A percentile compares a stretch with the other conserved stretches of the same genome.
phyloP scores from a whole-genome alignment of 2,888 invertebrate species.

The Synergus gifuensis region DNA sequence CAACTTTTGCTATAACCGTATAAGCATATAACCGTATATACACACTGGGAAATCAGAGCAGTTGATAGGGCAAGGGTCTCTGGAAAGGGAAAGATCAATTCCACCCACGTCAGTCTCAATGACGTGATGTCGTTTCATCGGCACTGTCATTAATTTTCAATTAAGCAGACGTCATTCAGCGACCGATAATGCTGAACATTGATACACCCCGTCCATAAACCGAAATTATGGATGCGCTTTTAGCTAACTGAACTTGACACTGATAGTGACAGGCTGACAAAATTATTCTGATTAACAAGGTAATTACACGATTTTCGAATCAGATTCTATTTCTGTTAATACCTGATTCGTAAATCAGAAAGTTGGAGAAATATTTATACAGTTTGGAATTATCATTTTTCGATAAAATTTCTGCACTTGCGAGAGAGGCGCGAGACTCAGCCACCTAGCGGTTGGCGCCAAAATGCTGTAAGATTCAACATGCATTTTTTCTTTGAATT shows the following conservation, averaged over 20 bases:
- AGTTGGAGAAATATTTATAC: background rate
- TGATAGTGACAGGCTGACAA: constrained; percentile 14
- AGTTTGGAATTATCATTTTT: background rate
- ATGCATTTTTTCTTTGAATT: background rate
- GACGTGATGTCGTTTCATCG: constrained; percentile 22
- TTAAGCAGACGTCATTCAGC: constrained; percentile 30
- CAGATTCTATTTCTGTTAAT: background rate
- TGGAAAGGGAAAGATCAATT: constrained; percentile 36
- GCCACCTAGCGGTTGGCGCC: background rate
- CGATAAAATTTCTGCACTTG: background rate
- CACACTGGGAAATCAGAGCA: constrained; percentile 29
- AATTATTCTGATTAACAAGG: background rate
- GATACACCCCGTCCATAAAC: background rate
- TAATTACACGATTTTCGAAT: background rate
- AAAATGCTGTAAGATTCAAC: background rate
- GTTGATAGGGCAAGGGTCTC: constrained; percentile 6
- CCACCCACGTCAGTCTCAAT: constrained; percentile 17
- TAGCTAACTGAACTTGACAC: background rate
- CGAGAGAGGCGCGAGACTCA: no score
- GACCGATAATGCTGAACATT: background rate
- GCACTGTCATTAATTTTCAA: constrained; percentile 37
- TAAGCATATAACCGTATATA: background rate
- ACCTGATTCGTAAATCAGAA: background rate
- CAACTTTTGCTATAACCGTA: constrained; percentile 27
- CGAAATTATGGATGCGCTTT: background rate